Evolutionary conservation across 1,140 invertebrate genomes (phyloP), one percentile per base, ranked within the genome.

Genomic region (Panagrolaimus sp.): DNA sequence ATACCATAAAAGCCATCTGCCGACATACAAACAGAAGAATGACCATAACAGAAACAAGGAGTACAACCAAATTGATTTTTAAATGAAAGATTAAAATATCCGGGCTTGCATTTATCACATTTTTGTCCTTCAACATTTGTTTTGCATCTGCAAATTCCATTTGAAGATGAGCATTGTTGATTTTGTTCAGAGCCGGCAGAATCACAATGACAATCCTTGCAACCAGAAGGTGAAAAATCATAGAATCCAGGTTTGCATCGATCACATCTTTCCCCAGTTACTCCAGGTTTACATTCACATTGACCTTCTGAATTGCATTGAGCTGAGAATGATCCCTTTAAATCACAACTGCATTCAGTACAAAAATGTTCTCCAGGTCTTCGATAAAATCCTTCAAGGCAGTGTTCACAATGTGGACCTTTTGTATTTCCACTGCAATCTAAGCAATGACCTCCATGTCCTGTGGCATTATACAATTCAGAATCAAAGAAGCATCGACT

Each of bases 1-100:
- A 14, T 9, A 46, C 43, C 12, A 15, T 43, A 71, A 84, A 93
- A 98, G 15, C 92, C 92, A 1, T 88, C 86, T 0, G 93, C 91
- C 0, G 90, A 89, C 69, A 87, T 86, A 84, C 96, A 98, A 67
- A 92, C 88, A 0, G 93, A 93, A 0, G 94, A 93, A 84, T 98
- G 95, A 0, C 95, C 95, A 83, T 93, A 97, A 84, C 96, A 98
- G 87, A 98, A 98, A 83, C 96, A 98, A 0, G 94, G 91, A 0
- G 94, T 92, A 81, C 95, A 98, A 17, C 96, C 96, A 81, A 93
- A 96, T 74, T 91, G 90, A 83, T 98, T 96, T 1, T 88, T 88
- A 15, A 87, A 71, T 76, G 93, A 91, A 70, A 98, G 84, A 83
- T 95, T 93, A 86, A 98, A 98, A 85, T 89, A 98, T 32, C 94